These are phyloP conservation scores for Cephalopachus bancanus DNA, from an alignment of 2,797 vertebrate genomes.

Conservation along the genomic window DNA sequence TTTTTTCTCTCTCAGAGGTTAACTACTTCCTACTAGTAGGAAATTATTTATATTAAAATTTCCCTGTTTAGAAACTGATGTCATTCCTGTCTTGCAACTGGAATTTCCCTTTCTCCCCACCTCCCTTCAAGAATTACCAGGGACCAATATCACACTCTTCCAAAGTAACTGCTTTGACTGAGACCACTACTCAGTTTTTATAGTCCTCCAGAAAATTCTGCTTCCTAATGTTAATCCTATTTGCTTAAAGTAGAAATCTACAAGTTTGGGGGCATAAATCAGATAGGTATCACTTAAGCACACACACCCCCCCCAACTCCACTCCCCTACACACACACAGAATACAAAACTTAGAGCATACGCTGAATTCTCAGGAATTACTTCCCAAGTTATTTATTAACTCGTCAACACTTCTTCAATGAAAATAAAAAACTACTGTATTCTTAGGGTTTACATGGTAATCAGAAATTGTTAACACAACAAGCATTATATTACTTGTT, in stretches of 20 bases:
- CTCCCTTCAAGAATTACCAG: constrained; percentile 25
- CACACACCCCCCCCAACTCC: no score
- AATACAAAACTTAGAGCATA: constrained; percentile 18
- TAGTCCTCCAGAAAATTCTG: background rate
- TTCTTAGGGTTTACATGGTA: background rate
- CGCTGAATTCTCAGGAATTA: background rate
- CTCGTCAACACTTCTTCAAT: background rate
- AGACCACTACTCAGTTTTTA: background rate
- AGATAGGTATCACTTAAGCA: background rate
- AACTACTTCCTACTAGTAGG: background rate
- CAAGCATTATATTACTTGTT: background rate
- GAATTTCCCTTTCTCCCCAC: background rate
- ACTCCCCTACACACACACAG: background rate
- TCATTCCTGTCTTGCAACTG: background rate
- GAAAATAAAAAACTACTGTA: constrained; percentile 43
- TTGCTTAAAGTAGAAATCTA: constrained; percentile 36
- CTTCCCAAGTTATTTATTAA: constrained; percentile 50
- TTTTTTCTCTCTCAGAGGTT: background rate
- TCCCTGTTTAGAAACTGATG: background rate
- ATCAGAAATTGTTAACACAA: constrained; percentile 34
- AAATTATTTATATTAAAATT: background rate
- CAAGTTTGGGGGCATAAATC: background rate
- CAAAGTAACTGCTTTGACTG: background rate
- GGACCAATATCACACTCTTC: background rate
- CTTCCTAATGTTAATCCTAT: background rate